A percentile compares a stretch with the other conserved stretches of the same genome.
Evolutionary conservation across 2,888 invertebrate genomes (phyloP).

Genomic region (Drosophila tripunctata): DNA sequence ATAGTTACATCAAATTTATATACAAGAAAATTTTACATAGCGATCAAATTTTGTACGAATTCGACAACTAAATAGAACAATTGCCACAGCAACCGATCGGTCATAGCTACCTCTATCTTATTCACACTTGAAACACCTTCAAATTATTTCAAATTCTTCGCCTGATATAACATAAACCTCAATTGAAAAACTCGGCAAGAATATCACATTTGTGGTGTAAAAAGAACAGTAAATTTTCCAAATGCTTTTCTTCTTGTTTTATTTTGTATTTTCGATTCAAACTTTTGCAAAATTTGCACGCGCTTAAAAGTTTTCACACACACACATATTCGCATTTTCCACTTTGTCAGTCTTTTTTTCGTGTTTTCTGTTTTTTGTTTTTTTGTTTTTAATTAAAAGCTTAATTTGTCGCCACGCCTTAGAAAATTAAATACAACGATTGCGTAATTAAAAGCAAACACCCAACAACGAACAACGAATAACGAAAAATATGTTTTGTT

Average conservation of each 20-base stretch:
- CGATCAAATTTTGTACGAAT: no score
- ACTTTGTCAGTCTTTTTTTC: slow-evolving; percentile 6
- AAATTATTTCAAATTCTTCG: no score
- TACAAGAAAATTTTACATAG: no score
- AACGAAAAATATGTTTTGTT: slow-evolving; percentile 31
- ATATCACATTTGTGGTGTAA: no score
- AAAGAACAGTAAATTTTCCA: no score
- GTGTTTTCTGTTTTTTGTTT: not conserved
- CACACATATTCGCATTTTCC: not conserved
- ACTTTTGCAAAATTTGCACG: slow-evolving; percentile 8
- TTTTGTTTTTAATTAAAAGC: slow-evolving; percentile 65
- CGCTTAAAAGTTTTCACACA: slow-evolving; percentile 8
- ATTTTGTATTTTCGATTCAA: not conserved
- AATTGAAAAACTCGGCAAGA: no score
- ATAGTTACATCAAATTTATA: no score
- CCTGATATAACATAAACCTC: no score
- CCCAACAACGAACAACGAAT: not conserved
- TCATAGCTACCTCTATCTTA: no score
- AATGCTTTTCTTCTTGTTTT: not conserved
- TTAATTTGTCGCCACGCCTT: slow-evolving; percentile 62
- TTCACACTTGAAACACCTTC: no score
- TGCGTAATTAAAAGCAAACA: slow-evolving; percentile 74
- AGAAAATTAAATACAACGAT: slow-evolving; percentile 58
- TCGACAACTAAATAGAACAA: no score
- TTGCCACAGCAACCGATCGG: no score